A percentile compares a stretch with the other conserved stretches of the same genome.
phyloP scores from a whole-genome alignment of 2,113 vertebrate species.

The Amphilophus citrinellus region DNA sequence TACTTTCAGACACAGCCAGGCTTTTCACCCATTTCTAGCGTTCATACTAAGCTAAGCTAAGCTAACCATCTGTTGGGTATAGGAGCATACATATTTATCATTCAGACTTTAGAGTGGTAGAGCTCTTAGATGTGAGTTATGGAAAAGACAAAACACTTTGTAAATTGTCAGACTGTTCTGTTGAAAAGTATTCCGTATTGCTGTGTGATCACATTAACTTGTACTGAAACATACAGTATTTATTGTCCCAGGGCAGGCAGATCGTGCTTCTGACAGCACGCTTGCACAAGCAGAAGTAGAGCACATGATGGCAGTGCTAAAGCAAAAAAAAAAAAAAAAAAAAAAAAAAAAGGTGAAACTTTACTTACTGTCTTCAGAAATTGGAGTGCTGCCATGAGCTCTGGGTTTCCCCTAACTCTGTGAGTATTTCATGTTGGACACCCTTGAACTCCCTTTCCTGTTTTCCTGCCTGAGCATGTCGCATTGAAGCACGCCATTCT shows the following conservation, averaged over 20 bases:
- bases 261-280: slow-evolving; percentile 10
- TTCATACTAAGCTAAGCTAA: not conserved
- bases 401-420: slow-evolving; percentile 76
- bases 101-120: not conserved
- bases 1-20: not conserved
- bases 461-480: slow-evolving; percentile 79
- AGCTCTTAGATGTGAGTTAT: not conserved
- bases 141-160: not conserved
- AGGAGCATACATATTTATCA: slow-evolving; percentile 1
- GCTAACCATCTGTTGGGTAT: not conserved
- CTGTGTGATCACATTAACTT: not conserved
- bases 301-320: slow-evolving; percentile 67
- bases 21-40: not conserved
- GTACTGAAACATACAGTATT: not conserved
- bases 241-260: not conserved
- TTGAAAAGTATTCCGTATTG: not conserved
- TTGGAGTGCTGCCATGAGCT: slow-evolving; percentile 62
- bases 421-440: slow-evolving; percentile 72
- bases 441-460: slow-evolving; percentile 81
- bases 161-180: not conserved
- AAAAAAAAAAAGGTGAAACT: slow-evolving; percentile 54
- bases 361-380: slow-evolving; percentile 62
- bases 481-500: slow-evolving; percentile 69
- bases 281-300: slow-evolving; percentile 66
- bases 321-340: slow-evolving; percentile 17